Evolutionary conservation across 2,113 vertebrate species (phyloP).

Genomic region (Scomber colias): DNA sequence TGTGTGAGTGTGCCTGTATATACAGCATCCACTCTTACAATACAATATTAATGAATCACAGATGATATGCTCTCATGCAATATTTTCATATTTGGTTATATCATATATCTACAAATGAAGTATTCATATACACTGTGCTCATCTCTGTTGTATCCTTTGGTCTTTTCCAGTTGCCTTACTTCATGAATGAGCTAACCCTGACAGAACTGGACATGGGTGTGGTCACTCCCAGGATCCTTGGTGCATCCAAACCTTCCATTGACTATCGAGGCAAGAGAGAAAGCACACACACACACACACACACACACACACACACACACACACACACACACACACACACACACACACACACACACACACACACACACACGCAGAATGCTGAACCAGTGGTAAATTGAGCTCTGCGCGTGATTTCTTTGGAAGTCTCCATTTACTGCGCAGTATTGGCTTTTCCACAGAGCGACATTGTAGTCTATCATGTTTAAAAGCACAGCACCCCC

Average conservation of each 20-base stretch:
- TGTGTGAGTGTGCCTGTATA: no score
- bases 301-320: not conserved
- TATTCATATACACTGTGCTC: not conserved
- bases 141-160: conserved; percentile 1
- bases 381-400: not conserved
- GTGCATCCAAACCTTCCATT: conserved; percentile 91
- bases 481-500: not conserved
- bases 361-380: not conserved
- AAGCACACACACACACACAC: not conserved
- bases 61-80: no score
- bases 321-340: not conserved
- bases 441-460: not conserved
- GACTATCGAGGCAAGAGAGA: conserved; percentile 92
- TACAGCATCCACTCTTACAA: no score
- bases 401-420: not conserved
- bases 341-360: not conserved
- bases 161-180: conserved; percentile 92
- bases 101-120: not conserved
- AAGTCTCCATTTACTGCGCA: not conserved
- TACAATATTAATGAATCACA: no score
- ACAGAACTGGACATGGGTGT: conserved; percentile 98
- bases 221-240: conserved; percentile 93
- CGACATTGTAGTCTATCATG: not conserved
- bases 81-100: not conserved
- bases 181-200: conserved; percentile 98